Evolutionary conservation across 1,140 invertebrate genomes (phyloP).

Genomic region (Nixonia krombeini): DNA sequence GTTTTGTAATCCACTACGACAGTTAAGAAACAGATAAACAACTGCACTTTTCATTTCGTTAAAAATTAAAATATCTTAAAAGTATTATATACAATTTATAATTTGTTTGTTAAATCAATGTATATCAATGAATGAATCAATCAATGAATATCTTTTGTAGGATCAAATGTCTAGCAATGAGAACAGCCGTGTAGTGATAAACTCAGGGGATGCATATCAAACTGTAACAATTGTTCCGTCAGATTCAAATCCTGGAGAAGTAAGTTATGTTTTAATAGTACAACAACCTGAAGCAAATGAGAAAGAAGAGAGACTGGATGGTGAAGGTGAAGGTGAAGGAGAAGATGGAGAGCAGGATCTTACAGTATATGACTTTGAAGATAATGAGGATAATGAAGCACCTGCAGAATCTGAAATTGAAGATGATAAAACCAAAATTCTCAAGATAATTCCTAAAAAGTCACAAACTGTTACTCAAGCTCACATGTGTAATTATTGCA

Average conservation of each 20-base stretch:
- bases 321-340: slow-evolving; percentile 75
- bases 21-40: too few relatives aligned
- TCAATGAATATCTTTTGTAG: slow-evolving; percentile 35
- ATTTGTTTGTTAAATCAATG: too few relatives aligned
- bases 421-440: slow-evolving; percentile 80
- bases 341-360: slow-evolving; percentile 76
- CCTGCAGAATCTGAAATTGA: slow-evolving; percentile 77
- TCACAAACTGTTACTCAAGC: slow-evolving; percentile 79
- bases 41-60: too few relatives aligned
- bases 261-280: slow-evolving; percentile 92
- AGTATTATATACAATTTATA: too few relatives aligned
- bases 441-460: slow-evolving; percentile 79
- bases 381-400: slow-evolving; percentile 74
- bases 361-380: slow-evolving; percentile 79
- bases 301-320: slow-evolving; percentile 71
- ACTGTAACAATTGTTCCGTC: slow-evolving; percentile 90
- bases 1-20: too few relatives aligned
- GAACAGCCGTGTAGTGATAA: slow-evolving; percentile 72
- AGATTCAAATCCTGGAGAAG: slow-evolving; percentile 83
- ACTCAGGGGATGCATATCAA: slow-evolving; percentile 80
- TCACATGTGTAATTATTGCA: slow-evolving; percentile 91
- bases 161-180: slow-evolving; percentile 52
- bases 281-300: slow-evolving; percentile 78
- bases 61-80: too few relatives aligned
- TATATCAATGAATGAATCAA: background rate